phyloP scores from a whole-genome alignment of 2,888 invertebrate genomes.

The Tuberolachnus salignus region DNA sequence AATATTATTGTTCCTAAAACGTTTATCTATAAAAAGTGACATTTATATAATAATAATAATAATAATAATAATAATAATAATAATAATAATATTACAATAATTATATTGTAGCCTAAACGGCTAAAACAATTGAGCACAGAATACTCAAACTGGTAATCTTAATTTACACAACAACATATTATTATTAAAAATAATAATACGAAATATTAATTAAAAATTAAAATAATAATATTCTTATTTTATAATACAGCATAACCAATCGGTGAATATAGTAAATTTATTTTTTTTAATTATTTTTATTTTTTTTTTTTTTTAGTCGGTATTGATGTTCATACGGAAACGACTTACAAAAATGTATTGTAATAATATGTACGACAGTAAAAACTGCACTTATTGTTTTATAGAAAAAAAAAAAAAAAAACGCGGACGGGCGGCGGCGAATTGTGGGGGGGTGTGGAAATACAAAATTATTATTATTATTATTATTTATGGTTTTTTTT shows the following conservation, averaged over 20 bases:
- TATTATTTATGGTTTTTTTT: neutral
- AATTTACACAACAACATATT: slow-evolving; percentile 42
- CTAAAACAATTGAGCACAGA: slow-evolving; percentile 52
- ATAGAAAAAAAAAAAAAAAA: neutral
- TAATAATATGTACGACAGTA: neutral
- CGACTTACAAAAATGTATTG: neutral
- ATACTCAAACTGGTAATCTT: slow-evolving; percentile 55
- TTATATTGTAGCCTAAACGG: slow-evolving; percentile 38
- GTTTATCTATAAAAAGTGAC: slow-evolving; percentile 48
- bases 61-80: neutral
- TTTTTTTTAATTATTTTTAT: too few species aligned
- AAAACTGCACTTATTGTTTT: slow-evolving; percentile 15
- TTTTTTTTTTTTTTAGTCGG: slow-evolving; percentile 4
- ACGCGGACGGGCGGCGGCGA: neutral
- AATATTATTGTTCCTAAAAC: slow-evolving; percentile 50
- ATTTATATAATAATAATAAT: slow-evolving; percentile 27
- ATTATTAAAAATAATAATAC: neutral
- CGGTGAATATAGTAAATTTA: too few species aligned
- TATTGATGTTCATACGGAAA: slow-evolving; percentile 40
- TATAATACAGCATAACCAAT: slow-evolving; percentile 37
- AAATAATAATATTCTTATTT: slow-evolving; percentile 31
- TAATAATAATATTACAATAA: too few species aligned
- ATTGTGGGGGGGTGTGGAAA: too few species aligned
- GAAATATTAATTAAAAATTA: too few species aligned
- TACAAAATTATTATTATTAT: too few species aligned